A percentile compares a stretch with the other conserved stretches of the same genome.
Conservation (phyloP, 2,797 vertebrate genomes). For the Gallinago solitaria region DNA sequence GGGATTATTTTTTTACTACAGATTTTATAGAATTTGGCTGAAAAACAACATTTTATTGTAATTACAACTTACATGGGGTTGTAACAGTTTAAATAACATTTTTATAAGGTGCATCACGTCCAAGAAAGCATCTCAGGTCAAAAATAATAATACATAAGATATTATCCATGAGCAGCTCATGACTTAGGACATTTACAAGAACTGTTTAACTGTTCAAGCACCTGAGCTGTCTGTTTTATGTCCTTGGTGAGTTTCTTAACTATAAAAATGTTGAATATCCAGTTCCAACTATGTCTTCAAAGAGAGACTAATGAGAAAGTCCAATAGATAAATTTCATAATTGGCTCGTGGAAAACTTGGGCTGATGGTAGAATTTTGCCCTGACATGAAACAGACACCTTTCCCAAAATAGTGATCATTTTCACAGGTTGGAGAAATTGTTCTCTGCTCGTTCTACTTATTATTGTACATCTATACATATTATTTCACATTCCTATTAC, state of each 20-base stretch:
- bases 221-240: background rate
- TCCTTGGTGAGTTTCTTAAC: conserved; percentile 26
- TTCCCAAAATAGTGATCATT: background rate
- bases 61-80: conserved; percentile 3
- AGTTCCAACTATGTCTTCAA: conserved; percentile 11
- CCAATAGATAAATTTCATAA: background rate
- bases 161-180: background rate
- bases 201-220: conserved; percentile 7
- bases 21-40: conserved; percentile 7
- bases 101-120: background rate
- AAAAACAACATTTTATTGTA: conserved; percentile 36
- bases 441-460: background rate
- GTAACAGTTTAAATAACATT: conserved; percentile 23
- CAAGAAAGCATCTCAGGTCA: conserved; percentile 45
- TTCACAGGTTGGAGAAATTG: background rate
- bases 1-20: background rate
- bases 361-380: background rate
- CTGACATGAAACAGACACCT: conserved; percentile 1
- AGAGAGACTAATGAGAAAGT: background rate
- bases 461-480: background rate
- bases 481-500: background rate
- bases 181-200: conserved; percentile 24
- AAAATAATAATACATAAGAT: background rate
- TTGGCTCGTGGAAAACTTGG: background rate
- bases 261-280: conserved; percentile 25